Percentiles rank a stretch among this genome's conserved stretches.
Conservation (phyloP, 1,140 invertebrate species). For the Coptotermes formosanus region DNA sequence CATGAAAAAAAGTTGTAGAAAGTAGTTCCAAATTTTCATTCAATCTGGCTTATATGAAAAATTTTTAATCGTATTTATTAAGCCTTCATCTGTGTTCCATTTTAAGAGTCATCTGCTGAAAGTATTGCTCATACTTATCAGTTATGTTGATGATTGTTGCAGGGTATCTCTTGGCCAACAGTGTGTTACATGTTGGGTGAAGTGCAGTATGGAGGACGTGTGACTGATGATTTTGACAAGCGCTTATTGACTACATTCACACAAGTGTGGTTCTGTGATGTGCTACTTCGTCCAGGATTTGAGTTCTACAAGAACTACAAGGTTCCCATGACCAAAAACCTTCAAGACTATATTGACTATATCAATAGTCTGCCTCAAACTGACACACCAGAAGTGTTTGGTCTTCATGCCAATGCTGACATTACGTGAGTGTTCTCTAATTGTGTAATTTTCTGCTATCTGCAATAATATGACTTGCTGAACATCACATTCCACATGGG, state of each 20-base stretch:
- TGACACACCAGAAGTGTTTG: conserved; percentile 94
- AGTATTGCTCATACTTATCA: neutral
- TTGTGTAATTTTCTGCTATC: neutral
- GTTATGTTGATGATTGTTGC: conserved; percentile 34
- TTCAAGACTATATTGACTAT: conserved; percentile 81
- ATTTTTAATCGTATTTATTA: no score
- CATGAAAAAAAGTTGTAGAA: no score
- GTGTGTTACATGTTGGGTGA: conserved; percentile 98
- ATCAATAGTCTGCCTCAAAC: conserved; percentile 80
- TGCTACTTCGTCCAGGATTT: conserved; percentile 73
- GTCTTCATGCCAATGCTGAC: conserved; percentile 93
- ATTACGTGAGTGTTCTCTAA: conserved; percentile 69
- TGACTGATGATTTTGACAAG: conserved; percentile 96
- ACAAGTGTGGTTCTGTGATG: conserved; percentile 86
- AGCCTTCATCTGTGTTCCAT: no score
- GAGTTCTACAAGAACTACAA: conserved; percentile 90
- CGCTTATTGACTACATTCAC: conserved; percentile 86
- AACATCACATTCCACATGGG: no score
- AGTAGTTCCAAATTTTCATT: no score
- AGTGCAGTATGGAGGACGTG: conserved; percentile 93
- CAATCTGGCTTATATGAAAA: no score
- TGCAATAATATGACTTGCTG: no score
- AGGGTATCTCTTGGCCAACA: conserved; percentile 94
- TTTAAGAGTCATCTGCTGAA: no score
- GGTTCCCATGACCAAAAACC: conserved; percentile 74